These are phyloP conservation scores for Oncorhynchus clarkii DNA, from an alignment of 2,113 vertebrate species.

Conservation along the genomic window DNA sequence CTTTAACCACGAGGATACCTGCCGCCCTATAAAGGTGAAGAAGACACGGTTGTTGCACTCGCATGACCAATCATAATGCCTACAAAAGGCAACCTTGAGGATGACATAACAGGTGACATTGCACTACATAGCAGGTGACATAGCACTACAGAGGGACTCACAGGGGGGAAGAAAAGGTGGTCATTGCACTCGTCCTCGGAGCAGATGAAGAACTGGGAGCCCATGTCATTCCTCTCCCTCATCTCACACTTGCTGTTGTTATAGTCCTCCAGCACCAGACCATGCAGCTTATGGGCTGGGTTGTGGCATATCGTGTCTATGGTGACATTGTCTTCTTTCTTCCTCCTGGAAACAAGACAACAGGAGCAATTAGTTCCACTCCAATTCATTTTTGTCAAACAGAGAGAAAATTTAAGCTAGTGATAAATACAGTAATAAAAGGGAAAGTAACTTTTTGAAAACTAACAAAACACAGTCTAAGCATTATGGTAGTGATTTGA, in stretches of 20 bases:
- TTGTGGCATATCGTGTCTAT: constrained; percentile 88
- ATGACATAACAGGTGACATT: not conserved
- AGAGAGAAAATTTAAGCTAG: not conserved
- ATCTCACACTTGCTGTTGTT: constrained; percentile 79
- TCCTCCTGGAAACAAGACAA: constrained; percentile 75
- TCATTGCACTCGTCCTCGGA: constrained; percentile 82
- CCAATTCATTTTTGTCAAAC: not conserved
- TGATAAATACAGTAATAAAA: no score
- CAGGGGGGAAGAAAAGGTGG: constrained; percentile 72
- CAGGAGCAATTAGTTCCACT: not conserved
- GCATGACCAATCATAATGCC: no score
- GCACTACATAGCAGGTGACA: not conserved
- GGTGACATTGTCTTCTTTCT: constrained; percentile 80
- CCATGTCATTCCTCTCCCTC: constrained; percentile 78
- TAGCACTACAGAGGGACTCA: constrained; percentile 49
- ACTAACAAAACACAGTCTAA: constrained; percentile 16
- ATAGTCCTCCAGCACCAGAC: constrained; percentile 77
- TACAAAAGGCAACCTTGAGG: no score
- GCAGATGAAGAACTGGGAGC: constrained; percentile 85
- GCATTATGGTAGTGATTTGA: constrained; percentile 47
- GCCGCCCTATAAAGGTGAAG: no score
- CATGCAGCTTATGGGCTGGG: constrained; percentile 70
- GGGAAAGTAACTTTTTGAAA: not conserved
- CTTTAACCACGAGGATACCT: no score
- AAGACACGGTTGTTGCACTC: no score